Evolutionary conservation across 2,888 invertebrate species (phyloP), one percentile per base, ranked within the genome.

Genomic region (Phaedon cochleariae): DNA sequence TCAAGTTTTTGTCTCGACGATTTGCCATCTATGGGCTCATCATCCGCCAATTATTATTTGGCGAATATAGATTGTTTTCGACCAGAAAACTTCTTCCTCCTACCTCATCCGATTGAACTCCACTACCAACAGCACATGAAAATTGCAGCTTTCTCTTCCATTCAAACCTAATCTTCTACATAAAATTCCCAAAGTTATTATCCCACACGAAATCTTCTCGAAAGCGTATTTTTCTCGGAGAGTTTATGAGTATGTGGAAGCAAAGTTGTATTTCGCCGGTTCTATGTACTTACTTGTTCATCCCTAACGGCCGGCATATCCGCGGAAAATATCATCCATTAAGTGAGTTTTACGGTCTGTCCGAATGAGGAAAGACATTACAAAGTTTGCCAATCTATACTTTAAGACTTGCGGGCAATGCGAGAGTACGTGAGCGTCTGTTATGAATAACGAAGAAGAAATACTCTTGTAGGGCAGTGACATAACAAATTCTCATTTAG

Each of bases 311-410:
- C 66, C 68, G 62, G 70, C 66, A 74, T 74, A 74, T 74, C 74
- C 72, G 63, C 70, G 74, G 75, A 76, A 76, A 78, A 77, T 76
- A 75, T 77, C 78, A 76, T 79, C 80, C 80, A 81, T 81, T 81
- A 80, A 77, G 75, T 71, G 76, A 79, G 78, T 81, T 81, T 81
- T 81, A 81, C 76, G 80, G 79, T 75, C 78, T 76, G 78, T 77
- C 77, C 77, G 78, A 77, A 80, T 78, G 76, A 80, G 80, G 79
- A 79, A 79, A 79, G 79, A 79, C 80, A 82, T 81, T 82, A 82
- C 80, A 81, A 82, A 81, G 80, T 82, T 82, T 78, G 78, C 77
- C 82, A 82, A 81, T 82, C 81, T 82, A 81, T 81, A 81, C 80
- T 81, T 81, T 77, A 78, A 74, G 76, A 74, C 77, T 77, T 75